A percentile compares a stretch with the other conserved stretches of the same genome.
Conservation (phyloP, 2,797 vertebrate species). For the Pangasius sanitwongsei region DNA sequence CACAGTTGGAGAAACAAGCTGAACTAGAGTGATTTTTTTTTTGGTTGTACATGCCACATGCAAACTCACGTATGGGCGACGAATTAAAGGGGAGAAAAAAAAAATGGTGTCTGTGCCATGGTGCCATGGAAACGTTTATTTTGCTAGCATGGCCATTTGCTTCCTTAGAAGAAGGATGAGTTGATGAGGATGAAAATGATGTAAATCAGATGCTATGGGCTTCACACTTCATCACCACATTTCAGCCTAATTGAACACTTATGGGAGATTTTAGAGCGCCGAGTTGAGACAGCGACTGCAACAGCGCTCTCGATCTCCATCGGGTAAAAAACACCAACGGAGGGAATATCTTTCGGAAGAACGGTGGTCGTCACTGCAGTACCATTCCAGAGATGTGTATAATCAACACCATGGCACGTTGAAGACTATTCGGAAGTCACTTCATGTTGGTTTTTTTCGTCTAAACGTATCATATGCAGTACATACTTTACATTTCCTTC, state of each 20-base stretch:
- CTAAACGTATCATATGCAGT: background rate
- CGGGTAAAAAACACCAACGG: background rate
- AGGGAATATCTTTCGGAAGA: background rate
- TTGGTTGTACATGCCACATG: too few species aligned
- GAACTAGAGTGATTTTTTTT: background rate
- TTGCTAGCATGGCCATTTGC: background rate
- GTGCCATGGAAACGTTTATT: background rate
- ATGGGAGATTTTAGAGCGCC: background rate
- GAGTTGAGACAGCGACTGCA: background rate
- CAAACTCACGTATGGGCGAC: background rate
- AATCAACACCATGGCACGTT: background rate
- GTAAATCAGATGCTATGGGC: slow-evolving; percentile 1
- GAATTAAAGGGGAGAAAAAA: background rate
- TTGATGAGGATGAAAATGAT: slow-evolving; percentile 14
- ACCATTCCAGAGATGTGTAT: background rate
- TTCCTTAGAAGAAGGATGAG: background rate
- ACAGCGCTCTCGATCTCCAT: background rate
- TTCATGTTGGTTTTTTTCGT: background rate
- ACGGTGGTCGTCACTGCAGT: background rate
- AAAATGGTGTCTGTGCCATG: background rate
- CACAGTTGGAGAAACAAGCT: background rate
- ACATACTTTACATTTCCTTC: background rate
- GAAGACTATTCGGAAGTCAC: background rate
- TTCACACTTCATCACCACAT: slow-evolving; percentile 13
- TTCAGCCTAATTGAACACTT: slow-evolving; percentile 13